Base-by-base conservation (phyloP, 2,113 vertebrate species). In the Austrofundulus limnaeus region DNA sequence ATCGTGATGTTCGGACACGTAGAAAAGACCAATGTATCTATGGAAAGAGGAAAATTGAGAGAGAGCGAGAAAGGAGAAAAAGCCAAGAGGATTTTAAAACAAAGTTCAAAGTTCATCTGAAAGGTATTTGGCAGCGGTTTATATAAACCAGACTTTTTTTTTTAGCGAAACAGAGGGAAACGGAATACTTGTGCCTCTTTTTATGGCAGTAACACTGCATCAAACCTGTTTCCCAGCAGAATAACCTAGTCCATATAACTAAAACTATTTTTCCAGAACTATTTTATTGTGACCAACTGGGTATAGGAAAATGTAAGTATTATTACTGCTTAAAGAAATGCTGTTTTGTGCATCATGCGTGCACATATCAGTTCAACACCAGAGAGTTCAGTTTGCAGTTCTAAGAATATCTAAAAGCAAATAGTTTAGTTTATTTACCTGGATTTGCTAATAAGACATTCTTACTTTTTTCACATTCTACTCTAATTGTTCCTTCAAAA, bases 71-170 rank as follows among this genome's bases (percentile, higher is more conserved):
- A 5, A 24, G 38, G 42, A 31, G 42, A 15, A 25, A 46, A 56
- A 53, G 50, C 25, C 42, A 20, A 57, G 48, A 16, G 3, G 15
- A 6, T 37, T 23, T 37, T 1, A 28, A 34, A 60, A 20, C 11
- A 47, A 21, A 53, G 25, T 28, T 58, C 49, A 70, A 28, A 63
- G 52, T 52, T 78, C 16, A 61, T 45, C 34, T 47, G 31, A 73
- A 55, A 16, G 42, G 39, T 49, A 17, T 55, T 34, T 50, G 28
- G 21, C 48, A 63, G 20, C 28, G 66, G 45, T 52, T 67, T 54
- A 5, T 1, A 42, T 57, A 62, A 69, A 61, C 52, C 10, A 58
- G 49, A 68, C 39, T 51, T 66, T 38, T 51, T 38, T 51, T 67
- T 11, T 14, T 3, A 45, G 31, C 55, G 41, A 17, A 61, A 42